These are phyloP conservation scores for Drosophila jambulina DNA, from an alignment of 1,140 invertebrate species.

Conservation along the genomic window DNA sequence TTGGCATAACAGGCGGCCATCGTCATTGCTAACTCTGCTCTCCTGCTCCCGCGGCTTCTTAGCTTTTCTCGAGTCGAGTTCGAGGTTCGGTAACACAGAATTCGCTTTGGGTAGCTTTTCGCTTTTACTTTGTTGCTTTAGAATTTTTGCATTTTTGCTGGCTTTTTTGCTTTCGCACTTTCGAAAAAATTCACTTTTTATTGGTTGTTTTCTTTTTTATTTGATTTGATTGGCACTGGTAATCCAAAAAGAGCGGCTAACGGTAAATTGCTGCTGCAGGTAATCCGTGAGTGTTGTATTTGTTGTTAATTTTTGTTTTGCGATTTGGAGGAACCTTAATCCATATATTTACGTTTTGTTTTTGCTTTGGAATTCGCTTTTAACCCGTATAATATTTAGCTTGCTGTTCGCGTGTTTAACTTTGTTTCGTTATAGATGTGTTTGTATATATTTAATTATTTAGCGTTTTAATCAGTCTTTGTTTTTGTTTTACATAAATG, in stretches of 20 bases:
- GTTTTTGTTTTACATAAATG: slow-evolving; percentile 55
- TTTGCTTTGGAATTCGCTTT: slow-evolving; percentile 58
- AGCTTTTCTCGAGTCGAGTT: slow-evolving; percentile 30
- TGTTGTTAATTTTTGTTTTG: slow-evolving; percentile 32
- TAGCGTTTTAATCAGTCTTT: slow-evolving; percentile 80
- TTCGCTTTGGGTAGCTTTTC: slow-evolving; percentile 51
- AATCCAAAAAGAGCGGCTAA: slow-evolving; percentile 79
- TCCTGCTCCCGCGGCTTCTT: slow-evolving; percentile 20
- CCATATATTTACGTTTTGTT: slow-evolving; percentile 65
- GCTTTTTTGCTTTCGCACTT: slow-evolving; percentile 49
- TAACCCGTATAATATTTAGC: slow-evolving; percentile 71
- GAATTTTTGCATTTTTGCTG: slow-evolving; percentile 62
- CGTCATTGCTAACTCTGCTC: slow-evolving; percentile 69
- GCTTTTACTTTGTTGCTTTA: slow-evolving; percentile 40
- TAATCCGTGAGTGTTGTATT: slow-evolving; percentile 62
- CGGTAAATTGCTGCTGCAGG: slow-evolving; percentile 64
- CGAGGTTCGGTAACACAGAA: slow-evolving; percentile 52
- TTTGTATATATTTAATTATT: slow-evolving; percentile 69
- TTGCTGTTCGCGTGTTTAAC: slow-evolving; percentile 56
- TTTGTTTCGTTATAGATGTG: slow-evolving; percentile 46
- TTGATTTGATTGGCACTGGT: slow-evolving; percentile 76
- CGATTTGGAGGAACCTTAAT: slow-evolving; percentile 81
- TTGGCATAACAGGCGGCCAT: slow-evolving; percentile 85
- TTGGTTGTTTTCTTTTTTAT: slow-evolving; percentile 26
- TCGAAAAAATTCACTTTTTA: slow-evolving; percentile 54